Evolutionary conservation across 2,888 invertebrate species (phyloP), one percentile per base, ranked within the genome.

Genomic region (Caenorhabditis sulstoni): DNA sequence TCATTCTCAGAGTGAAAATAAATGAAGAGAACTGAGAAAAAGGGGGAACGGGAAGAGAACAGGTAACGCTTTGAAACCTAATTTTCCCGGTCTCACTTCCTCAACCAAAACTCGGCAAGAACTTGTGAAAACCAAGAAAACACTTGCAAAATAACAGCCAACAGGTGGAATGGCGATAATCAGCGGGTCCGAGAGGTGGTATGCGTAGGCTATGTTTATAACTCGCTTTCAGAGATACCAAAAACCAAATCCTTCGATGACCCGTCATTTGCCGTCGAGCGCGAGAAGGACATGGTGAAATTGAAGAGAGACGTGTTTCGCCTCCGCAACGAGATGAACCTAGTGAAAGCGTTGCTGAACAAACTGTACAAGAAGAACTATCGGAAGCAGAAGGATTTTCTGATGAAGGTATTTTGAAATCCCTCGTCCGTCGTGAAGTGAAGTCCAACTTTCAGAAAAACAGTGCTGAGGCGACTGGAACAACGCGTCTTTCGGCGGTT

Each of bases 321-420:
- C 41, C 39, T 78, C 12, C 23, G 71, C 39, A 78, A 67, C 53
- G 78, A 78, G 57, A 78, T 78, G 78, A 78, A 71, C 45, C 52
- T 78, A 11, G 79, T 79, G 9, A 74, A 79, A 39, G 52, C 73
- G 41, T 37, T 79, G 16, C 23, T 79, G 49, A 79, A 73, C 52
- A 79, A 79, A 45, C 37, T 79, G 22, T 79, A 79, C 53, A 73
- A 67, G 44, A 66, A 52, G 49, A 58, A 44, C 29, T 79, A 64
- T 37, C 61, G 49, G 11, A 77, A 77, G n/a, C 65, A 65, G 23
- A 52, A 49, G 23, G 70, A 77, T 61, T 68, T 77, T 61, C n/a
- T 59, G 2, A 57, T 53, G 49, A 77, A 59, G 57, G 75, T 74
- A 37, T 23, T 16, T n/a, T n/a, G n/a, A n/a, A n/a, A n/a, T n/a